Conservation (phyloP, 2,888 invertebrate species). For the Dryobotodes eremita region DNA sequence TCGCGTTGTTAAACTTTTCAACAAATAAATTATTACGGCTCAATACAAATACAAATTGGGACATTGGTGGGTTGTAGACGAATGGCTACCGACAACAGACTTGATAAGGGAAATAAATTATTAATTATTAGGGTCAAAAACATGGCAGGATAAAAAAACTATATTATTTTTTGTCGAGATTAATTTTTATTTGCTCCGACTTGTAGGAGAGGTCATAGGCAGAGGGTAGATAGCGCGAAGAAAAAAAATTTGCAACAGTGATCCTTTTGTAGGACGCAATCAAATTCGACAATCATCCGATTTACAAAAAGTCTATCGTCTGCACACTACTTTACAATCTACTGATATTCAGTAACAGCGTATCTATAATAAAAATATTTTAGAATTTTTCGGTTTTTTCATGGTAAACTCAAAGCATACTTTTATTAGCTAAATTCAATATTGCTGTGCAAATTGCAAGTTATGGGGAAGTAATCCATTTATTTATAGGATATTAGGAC, state of each 20-base stretch:
- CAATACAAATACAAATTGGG: conserved; percentile 50
- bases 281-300: not conserved
- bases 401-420: conserved; percentile 33
- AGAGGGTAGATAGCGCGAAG: too few species aligned
- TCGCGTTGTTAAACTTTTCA: conserved; percentile 41
- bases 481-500: conserved; percentile 29
- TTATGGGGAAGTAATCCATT: conserved; percentile 26
- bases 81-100: not conserved
- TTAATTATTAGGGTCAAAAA: not conserved
- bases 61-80: conserved; percentile 9
- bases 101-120: conserved; percentile 5
- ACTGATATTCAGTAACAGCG: not conserved
- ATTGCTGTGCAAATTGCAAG: conserved; percentile 39
- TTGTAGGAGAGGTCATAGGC: not conserved
- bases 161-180: not conserved
- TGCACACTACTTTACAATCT: not conserved
- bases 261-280: not conserved
- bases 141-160: not conserved
- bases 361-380: not conserved
- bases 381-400: conserved; percentile 32
- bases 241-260: not conserved
- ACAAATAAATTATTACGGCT: conserved; percentile 52
- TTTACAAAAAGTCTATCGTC: not conserved
- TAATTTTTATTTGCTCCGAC: not conserved
- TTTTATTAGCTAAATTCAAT: conserved; percentile 30